Evolutionary conservation across 2,888 invertebrate genomes (phyloP).

Genomic region (Notodonta ziczac): DNA sequence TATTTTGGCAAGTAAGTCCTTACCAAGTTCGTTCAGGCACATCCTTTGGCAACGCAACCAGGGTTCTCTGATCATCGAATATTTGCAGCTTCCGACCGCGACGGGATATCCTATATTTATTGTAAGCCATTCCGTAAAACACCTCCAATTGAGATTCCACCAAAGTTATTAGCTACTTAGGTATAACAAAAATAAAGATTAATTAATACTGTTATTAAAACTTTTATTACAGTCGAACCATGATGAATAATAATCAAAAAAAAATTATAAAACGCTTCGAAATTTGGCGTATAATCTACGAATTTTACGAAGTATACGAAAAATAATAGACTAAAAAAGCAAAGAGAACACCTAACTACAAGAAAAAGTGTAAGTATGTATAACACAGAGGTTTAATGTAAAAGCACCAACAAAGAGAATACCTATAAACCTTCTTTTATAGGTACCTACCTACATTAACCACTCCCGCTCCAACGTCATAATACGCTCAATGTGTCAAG

Average conservation of each 20-base stretch:
- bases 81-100: constrained; percentile 64
- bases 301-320: background rate
- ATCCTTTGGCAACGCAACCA: constrained; percentile 69
- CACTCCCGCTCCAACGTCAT: too few species aligned
- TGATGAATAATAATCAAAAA: constrained; percentile 3
- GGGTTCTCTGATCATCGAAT: constrained; percentile 61
- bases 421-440: too few species aligned
- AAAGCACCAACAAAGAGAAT: too few species aligned
- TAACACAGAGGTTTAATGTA: too few species aligned
- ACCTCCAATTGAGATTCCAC: background rate
- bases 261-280: background rate
- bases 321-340: too few species aligned
- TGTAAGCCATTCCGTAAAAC: constrained; percentile 12
- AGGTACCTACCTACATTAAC: too few species aligned
- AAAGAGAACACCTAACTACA: too few species aligned
- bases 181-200: background rate
- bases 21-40: constrained; percentile 75
- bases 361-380: too few species aligned
- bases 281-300: background rate
- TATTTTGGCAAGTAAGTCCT: constrained; percentile 3
- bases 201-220: background rate
- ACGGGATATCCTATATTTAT: constrained; percentile 62
- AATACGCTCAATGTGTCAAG: too few species aligned
- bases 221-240: background rate
- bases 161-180: background rate